A percentile compares a stretch with the other conserved stretches of the same genome.
phyloP scores from a whole-genome alignment of 2,888 invertebrate genomes.

The Aspidapion aeneum region DNA sequence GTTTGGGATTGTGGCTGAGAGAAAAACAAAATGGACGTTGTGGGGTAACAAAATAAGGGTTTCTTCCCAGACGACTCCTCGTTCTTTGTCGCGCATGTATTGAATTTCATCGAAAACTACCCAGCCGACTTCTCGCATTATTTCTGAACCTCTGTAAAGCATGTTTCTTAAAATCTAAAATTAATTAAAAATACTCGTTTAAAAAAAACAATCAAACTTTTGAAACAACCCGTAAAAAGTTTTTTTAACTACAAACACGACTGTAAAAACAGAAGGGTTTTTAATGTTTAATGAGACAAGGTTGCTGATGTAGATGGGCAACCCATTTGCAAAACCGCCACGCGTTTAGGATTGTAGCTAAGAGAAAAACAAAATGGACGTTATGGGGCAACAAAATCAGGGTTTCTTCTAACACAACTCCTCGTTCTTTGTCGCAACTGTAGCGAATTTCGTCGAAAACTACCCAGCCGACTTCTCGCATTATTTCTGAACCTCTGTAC shows the following conservation, averaged over 20 bases:
- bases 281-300: too few species aligned
- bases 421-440: slow-evolving; percentile 99
- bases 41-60: slow-evolving; percentile 95
- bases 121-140: slow-evolving; percentile 99
- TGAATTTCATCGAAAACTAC: slow-evolving; percentile 99
- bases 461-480: slow-evolving; percentile 99
- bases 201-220: too few species aligned
- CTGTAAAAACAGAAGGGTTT: too few species aligned
- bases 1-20: slow-evolving; percentile 99
- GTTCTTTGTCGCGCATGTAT: slow-evolving; percentile 99
- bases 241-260: too few species aligned
- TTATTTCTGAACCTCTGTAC: slow-evolving; percentile 96
- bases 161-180: slow-evolving; percentile 90
- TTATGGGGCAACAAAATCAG: slow-evolving; percentile 95
- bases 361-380: slow-evolving; percentile 97
- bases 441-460: slow-evolving; percentile 99
- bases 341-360: slow-evolving; percentile 99
- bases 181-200: not conserved
- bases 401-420: slow-evolving; percentile 99
- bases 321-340: slow-evolving; percentile 94
- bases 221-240: too few species aligned
- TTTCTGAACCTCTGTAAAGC: slow-evolving; percentile 97
- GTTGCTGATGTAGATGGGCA: slow-evolving; percentile 91
- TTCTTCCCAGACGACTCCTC: slow-evolving; percentile 99
- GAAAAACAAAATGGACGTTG: slow-evolving; percentile 96